phyloP scores from a whole-genome alignment of 1,140 invertebrate genomes.

The Luehdorfia chinensis region DNA sequence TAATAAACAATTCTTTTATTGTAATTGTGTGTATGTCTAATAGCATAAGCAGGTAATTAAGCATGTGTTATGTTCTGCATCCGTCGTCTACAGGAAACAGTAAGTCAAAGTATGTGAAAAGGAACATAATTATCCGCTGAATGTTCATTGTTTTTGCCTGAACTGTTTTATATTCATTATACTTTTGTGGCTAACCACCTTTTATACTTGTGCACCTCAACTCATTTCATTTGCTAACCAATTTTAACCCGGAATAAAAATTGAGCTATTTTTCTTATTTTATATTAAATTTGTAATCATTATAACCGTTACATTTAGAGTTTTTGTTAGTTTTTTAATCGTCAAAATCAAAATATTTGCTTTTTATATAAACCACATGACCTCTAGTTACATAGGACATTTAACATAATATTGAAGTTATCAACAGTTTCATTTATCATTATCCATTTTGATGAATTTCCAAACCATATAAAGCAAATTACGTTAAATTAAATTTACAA shows the following conservation, averaged over 20 bases:
- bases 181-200: slow-evolving; percentile 68
- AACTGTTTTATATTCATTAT: slow-evolving; percentile 54
- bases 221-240: slow-evolving; percentile 49
- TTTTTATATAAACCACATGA: neutral
- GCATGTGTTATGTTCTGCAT: slow-evolving; percentile 75
- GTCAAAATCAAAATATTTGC: neutral
- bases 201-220: slow-evolving; percentile 46
- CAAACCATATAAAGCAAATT: too few species aligned
- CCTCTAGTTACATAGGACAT: too few species aligned
- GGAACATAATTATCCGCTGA: slow-evolving; percentile 41
- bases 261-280: slow-evolving; percentile 10
- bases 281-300: slow-evolving; percentile 1
- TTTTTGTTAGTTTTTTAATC: neutral
- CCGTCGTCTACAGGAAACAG: slow-evolving; percentile 81
- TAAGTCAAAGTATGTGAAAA: slow-evolving; percentile 80
- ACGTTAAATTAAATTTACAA: too few species aligned
- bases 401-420: too few species aligned
- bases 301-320: neutral
- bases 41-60: slow-evolving; percentile 54
- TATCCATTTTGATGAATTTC: too few species aligned
- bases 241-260: slow-evolving; percentile 19
- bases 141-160: slow-evolving; percentile 62
- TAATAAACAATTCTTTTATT: too few species aligned
- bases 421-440: too few species aligned
- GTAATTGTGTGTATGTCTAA: slow-evolving; percentile 37